Conservation (phyloP, 2,888 invertebrate genomes). For the Eubasilissa splendida region DNA sequence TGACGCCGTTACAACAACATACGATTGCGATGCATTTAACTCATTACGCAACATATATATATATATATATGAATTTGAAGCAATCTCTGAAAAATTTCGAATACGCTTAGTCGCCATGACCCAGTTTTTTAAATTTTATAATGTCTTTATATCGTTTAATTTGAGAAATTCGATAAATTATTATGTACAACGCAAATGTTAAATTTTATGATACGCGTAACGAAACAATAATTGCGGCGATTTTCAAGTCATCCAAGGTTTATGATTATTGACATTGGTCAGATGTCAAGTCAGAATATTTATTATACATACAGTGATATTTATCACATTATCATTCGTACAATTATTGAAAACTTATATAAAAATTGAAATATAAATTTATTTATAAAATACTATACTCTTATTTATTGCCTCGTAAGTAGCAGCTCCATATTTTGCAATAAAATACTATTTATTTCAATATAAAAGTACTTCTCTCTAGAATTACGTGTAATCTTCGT, state of each 20-base stretch:
- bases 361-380: no score
- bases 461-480: no score
- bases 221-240: slow-evolving; percentile 8
- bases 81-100: no score
- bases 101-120: background rate
- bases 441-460: no score
- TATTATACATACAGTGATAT: no score
- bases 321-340: no score
- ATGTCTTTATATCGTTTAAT: slow-evolving; percentile 26
- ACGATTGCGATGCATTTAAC: background rate
- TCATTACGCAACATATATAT: slow-evolving; percentile 5
- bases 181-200: background rate
- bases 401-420: no score
- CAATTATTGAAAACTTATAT: no score
- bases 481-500: no score
- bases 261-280: slow-evolving; percentile 5
- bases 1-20: background rate
- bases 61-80: no score
- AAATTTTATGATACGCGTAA: slow-evolving; percentile 13
- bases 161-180: slow-evolving; percentile 16
- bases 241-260: slow-evolving; percentile 17
- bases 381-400: no score
- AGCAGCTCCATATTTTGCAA: no score
- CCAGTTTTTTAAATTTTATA: slow-evolving; percentile 27
- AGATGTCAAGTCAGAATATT: background rate